phyloP scores from a whole-genome alignment of 2,113 vertebrate species.

The Mastomys coucha region DNA sequence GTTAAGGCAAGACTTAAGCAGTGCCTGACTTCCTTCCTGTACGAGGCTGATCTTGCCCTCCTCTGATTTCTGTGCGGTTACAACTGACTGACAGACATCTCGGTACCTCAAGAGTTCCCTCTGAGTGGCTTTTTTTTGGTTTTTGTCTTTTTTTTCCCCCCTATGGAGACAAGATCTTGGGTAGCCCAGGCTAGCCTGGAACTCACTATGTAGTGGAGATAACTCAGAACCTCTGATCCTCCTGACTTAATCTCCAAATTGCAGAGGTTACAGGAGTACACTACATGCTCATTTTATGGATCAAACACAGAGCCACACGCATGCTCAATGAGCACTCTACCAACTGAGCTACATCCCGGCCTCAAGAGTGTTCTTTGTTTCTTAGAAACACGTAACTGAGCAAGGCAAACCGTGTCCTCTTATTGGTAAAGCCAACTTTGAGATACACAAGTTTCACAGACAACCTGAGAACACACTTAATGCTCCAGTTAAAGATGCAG shows the following conservation, averaged over 20 bases:
- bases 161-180: background rate
- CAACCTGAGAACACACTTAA: background rate
- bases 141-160: background rate
- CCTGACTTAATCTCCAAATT: background rate
- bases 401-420: background rate
- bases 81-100: background rate
- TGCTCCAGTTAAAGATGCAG: conserved; percentile 9
- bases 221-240: background rate
- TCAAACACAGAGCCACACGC: background rate
- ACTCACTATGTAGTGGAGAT: background rate
- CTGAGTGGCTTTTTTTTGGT: background rate
- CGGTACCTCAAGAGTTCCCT: background rate
- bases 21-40: background rate
- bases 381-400: background rate
- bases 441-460: background rate
- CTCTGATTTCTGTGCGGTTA: background rate
- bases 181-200: background rate
- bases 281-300: background rate
- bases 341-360: background rate
- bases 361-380: background rate
- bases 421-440: background rate
- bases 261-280: background rate
- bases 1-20: conserved; percentile 19
- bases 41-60: background rate
- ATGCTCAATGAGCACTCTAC: background rate